Base-by-base conservation (phyloP, 2,113 vertebrate species). In the Myrmecobius fasciatus region DNA sequence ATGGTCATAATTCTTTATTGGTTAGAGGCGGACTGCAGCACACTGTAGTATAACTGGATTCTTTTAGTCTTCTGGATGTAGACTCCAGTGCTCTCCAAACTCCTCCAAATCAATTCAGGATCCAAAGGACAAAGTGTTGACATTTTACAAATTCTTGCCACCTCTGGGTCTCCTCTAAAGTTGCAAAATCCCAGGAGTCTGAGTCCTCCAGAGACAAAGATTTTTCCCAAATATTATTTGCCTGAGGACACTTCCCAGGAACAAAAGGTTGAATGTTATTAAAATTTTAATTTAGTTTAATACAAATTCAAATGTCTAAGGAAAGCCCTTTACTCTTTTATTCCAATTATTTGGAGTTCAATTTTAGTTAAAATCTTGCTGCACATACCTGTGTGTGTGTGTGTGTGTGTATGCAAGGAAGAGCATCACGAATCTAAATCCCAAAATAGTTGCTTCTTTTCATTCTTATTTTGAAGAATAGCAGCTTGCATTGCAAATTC, bases 381-480 rank as follows among this genome's bases (percentile, higher is more conserved):
- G 11, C 48, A 91, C 36, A 46, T 46, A 26, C 89, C 28, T 53
- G 93, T 94, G 94, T 10, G 49, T 51, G 9, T 10, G 4, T 51
- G 9, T 10, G 49, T 51, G 49, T 51, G 9, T 10, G 49, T 6
- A 48, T 51, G 49, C 49, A 10, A 51, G 49, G 49, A 51, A 43
- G 67, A 22, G 7, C n/a, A 83, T 5, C 67, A 88, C n/a, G 89
- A 54, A 11, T 14, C 25, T 46, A 93, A 92, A 48, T 92, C 53
- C 88, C 25, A 3, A 93, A 91, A 52, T 7, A 67, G 47, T 95
- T 91, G 90, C 25, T 94, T 91, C 31, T 90, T 51, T 95, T 93
- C 89, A 53, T 91, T 52, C 46, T 54, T 67, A 93, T 0, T 12
- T 51, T 28, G 24, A 53, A 90, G 51, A 25, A 46, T 17, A 43